Base-by-base conservation (phyloP, 2,797 vertebrate genomes). In the Sebastes itinus region DNA sequence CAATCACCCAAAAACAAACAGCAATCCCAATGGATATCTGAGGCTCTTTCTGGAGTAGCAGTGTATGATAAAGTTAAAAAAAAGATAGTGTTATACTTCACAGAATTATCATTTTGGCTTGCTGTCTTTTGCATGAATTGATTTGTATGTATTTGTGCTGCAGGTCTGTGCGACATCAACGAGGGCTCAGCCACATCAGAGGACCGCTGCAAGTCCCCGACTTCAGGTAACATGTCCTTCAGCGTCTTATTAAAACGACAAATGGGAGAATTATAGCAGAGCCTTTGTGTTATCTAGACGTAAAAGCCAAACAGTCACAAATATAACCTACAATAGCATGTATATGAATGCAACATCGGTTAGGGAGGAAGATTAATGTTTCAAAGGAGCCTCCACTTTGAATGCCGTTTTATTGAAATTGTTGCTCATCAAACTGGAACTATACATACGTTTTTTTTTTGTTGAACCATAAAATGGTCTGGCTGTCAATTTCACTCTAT, bases 121-220 rank as follows among this genome's bases (percentile, higher is more conserved):
- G 5, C 18, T n/a, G 30, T 33, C 6, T 49, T 9, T 22, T 59
- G 32, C 2, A 35, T 18, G 4, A 7, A 12, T 30, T 72, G 4
- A 77, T 18, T 20, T 60, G 3, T 75, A 13, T 60, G 27, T 38
- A 59, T 84, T 38, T 94, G 84, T 93, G 88, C 82, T 94, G 91
- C 96, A 95, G 98, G 98, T 93, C 96, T 99, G 13, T 99, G 97
- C 77, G 98, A 99, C 86, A 99, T 99, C 87, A 99, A 96, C 66
- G 98, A 99, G 92, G 96, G 97, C 75, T 96, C 97, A 0, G 84
- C 96, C 55, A 97, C 97, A 54, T 97, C 97, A 78, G 98, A 99
- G 79, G 98, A 99, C 89, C 97, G 97, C 90, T 99, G 98, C 96
- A 99, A 99, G 89, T 99, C 98, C 2, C 98, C 98, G 13, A 99